Evolutionary conservation across 2,888 invertebrate genomes (phyloP).

Genomic region (Amaurobius ferox): DNA sequence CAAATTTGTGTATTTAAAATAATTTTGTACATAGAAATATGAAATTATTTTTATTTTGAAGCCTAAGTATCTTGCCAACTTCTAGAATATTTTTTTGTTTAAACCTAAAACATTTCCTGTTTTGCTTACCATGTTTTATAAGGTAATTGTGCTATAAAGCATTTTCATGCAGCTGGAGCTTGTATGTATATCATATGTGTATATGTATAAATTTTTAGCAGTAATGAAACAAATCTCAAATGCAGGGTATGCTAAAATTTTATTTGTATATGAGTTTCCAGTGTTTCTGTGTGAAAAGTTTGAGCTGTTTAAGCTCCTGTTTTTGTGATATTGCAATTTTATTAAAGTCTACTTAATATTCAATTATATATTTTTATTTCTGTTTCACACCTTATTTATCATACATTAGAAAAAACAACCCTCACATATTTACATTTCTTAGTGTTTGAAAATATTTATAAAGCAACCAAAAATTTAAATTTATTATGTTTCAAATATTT

Average conservation of each 20-base stretch:
- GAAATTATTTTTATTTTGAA: too few relatives aligned
- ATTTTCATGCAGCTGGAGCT: background rate
- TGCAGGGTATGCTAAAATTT: background rate
- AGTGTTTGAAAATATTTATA: too few relatives aligned
- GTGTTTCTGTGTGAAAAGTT: conserved; percentile 26
- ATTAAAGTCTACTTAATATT: conserved; percentile 61
- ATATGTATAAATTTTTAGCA: background rate
- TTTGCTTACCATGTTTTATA: background rate
- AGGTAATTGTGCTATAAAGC: background rate
- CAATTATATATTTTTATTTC: too few relatives aligned
- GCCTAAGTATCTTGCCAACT: too few relatives aligned
- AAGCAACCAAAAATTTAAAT: too few relatives aligned
- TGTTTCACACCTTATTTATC: too few relatives aligned
- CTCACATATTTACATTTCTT: too few relatives aligned
- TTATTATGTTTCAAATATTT: too few relatives aligned
- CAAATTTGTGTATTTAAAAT: background rate
- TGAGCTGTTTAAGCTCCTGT: conserved; percentile 34
- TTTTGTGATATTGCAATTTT: conserved; percentile 57
- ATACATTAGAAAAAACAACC: too few relatives aligned
- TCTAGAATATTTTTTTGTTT: too few relatives aligned
- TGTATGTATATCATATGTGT: background rate
- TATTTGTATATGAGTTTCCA: background rate
- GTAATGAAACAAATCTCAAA: background rate
- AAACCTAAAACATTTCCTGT: background rate
- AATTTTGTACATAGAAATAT: background rate